Conservation (phyloP, 2,888 invertebrate genomes). For the Phymatocera aterrima region DNA sequence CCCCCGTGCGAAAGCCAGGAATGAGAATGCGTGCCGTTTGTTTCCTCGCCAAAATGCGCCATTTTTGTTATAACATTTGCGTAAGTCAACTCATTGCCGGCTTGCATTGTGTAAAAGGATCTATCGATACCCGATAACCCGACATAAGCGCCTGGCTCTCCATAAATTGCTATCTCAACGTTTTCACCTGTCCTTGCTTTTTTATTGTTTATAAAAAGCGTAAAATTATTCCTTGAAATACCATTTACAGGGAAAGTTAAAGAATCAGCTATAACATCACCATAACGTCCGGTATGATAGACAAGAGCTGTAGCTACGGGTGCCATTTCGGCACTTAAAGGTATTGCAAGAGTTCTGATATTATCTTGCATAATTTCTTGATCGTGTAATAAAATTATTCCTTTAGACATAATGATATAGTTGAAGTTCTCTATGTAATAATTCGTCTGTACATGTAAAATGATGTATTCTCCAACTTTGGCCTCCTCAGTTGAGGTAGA, state of each 20-base stretch:
- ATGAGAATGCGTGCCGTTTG: constrained; percentile 89
- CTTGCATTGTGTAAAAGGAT: constrained; percentile 94
- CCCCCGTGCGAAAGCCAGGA: constrained; percentile 91
- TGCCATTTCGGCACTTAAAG: constrained; percentile 92
- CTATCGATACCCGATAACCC: constrained; percentile 93
- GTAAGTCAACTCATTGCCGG: constrained; percentile 92
- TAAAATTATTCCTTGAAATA: constrained; percentile 93
- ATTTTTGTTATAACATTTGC: constrained; percentile 92
- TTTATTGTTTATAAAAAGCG: constrained; percentile 91
- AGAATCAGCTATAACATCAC: constrained; percentile 93
- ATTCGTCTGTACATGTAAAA: constrained; percentile 95
- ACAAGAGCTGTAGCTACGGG: constrained; percentile 94
- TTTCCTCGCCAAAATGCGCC: constrained; percentile 90
- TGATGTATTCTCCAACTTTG: constrained; percentile 94
- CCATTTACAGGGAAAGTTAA: constrained; percentile 98
- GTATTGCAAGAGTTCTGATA: constrained; percentile 88
- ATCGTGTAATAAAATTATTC: constrained; percentile 90
- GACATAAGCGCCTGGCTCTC: constrained; percentile 96
- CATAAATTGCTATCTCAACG: constrained; percentile 94
- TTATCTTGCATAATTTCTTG: constrained; percentile 88
- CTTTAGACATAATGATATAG: constrained; percentile 95
- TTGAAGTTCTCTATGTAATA: constrained; percentile 92
- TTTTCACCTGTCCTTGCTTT: constrained; percentile 95
- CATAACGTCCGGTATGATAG: constrained; percentile 89
- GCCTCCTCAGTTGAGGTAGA: constrained; percentile 90